These are phyloP conservation scores for Brachyopa scutellaris DNA, from an alignment of 2,888 invertebrate genomes.

Conservation along the genomic window DNA sequence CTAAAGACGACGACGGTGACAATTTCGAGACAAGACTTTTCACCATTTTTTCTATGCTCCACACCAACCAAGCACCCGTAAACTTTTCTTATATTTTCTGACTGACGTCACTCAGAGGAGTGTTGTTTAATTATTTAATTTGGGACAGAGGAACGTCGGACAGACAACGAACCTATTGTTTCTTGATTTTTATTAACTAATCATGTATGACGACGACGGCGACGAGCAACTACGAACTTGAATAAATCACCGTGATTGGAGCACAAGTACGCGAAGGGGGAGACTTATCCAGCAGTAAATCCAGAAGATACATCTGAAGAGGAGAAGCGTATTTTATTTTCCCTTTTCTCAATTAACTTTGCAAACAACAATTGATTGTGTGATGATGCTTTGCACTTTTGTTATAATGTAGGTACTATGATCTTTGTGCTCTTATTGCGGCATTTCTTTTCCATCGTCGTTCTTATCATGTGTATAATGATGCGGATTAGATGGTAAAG, in stretches of 20 bases:
- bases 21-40: constrained; percentile 80
- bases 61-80: too few relatives aligned
- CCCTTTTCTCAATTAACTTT: constrained; percentile 50
- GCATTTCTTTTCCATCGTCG: constrained; percentile 20
- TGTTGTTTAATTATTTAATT: constrained; percentile 66
- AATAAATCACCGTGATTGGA: constrained; percentile 32
- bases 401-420: constrained; percentile 24
- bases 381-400: constrained; percentile 51
- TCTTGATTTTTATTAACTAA: constrained; percentile 57
- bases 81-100: constrained; percentile 31
- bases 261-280: constrained; percentile 73
- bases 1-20: constrained; percentile 78
- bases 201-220: constrained; percentile 59
- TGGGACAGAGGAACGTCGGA: constrained; percentile 51
- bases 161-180: constrained; percentile 19
- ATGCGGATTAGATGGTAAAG: constrained; percentile 1
- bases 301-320: constrained; percentile 48
- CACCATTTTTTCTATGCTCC: constrained; percentile 76
- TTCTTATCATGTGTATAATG: constrained; percentile 29
- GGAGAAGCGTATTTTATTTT: constrained; percentile 20
- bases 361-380: constrained; percentile 64
- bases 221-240: constrained; percentile 46
- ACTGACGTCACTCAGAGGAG: constrained; percentile 61
- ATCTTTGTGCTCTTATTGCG: constrained; percentile 36
- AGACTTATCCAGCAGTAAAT: constrained; percentile 59